phyloP scores from a whole-genome alignment of 23 tunicate species.

The Phallusia fumigata region DNA sequence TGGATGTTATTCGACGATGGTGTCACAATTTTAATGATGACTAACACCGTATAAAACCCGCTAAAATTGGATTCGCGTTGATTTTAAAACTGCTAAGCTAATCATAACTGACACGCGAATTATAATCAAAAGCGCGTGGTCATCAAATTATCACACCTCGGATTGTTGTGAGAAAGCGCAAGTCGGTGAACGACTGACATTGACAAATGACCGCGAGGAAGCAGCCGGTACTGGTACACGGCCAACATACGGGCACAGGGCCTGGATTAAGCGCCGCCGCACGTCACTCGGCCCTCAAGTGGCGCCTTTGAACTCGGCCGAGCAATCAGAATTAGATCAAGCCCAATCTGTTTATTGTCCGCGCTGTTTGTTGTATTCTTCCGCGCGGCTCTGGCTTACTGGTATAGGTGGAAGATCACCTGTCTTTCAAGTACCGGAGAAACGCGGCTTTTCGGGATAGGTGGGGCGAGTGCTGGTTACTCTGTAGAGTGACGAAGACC shows the following conservation, averaged over 20 bases:
- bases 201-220: neutral
- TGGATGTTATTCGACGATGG: too few relatives aligned
- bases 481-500: too few relatives aligned
- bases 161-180: neutral
- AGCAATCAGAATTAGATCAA: conserved; percentile 4
- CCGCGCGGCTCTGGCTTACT: neutral
- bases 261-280: neutral
- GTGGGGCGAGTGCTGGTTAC: too few relatives aligned
- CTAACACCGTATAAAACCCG: too few relatives aligned
- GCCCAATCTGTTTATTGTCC: conserved; percentile 8
- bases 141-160: conserved; percentile 6
- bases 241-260: neutral
- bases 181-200: neutral
- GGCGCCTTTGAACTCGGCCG: conserved; percentile 11
- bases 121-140: neutral
- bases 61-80: too few relatives aligned
- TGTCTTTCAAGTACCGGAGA: neutral
- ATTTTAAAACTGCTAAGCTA: too few relatives aligned
- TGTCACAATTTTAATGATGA: too few relatives aligned
- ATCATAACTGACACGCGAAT: neutral
- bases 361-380: conserved; percentile 7
- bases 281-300: neutral
- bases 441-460: too few relatives aligned
- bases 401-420: neutral
- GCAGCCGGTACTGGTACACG: neutral